Evolutionary conservation across 2,888 invertebrate species (phyloP), one percentile per base, ranked within the genome.

Genomic region (Melinaea marsaeus): DNA sequence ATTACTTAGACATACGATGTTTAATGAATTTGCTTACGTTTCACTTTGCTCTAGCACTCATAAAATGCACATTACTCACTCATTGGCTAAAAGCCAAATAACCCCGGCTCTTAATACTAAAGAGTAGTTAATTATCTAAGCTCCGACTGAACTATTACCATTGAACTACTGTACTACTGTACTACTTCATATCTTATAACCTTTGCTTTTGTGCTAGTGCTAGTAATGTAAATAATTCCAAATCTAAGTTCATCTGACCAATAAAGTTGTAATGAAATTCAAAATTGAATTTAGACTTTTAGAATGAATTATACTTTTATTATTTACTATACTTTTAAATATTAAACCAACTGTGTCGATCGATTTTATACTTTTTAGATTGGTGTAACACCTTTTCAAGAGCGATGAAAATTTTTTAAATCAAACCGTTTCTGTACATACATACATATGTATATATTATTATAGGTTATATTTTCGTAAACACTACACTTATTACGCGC

Each of bases 91-190:
- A 63, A 69, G 78, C 85, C 86, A 84, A 77, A 70, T 70, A 70
- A 74, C 69, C 62, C 55, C 76, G 70, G 74, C 76, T 75, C 76
- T 68, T 73, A 78, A 82, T 84, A 84, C 85, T 83, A 83, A 88
- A 80, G 85, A 89, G 78, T 79, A 78, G 69, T 80, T 84, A 83
- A 81, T 85, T 86, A 84, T 86, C 84, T 84, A 51, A 51, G 51
- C 51, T 22, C 22, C 9, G 32, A 32, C 32, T 51, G 51, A 51
- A 51, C 51, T 51, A 51, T 11, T 51, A 51, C 32, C 32, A 51
- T 51, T 51, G 32, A 32, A 22, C 42, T 42, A 2, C 42, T 42
- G 3, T 9, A 42, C 37, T 42, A 2, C 42, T 42, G 3, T 9
- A 42, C 37, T 4, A 37, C 9, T 42, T 5, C 42, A 42, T 42